These are phyloP conservation scores for Tethya wilhelma DNA, from an alignment of 37 sponge, comb jelly and placozoan genomes.

Conservation along the genomic window DNA sequence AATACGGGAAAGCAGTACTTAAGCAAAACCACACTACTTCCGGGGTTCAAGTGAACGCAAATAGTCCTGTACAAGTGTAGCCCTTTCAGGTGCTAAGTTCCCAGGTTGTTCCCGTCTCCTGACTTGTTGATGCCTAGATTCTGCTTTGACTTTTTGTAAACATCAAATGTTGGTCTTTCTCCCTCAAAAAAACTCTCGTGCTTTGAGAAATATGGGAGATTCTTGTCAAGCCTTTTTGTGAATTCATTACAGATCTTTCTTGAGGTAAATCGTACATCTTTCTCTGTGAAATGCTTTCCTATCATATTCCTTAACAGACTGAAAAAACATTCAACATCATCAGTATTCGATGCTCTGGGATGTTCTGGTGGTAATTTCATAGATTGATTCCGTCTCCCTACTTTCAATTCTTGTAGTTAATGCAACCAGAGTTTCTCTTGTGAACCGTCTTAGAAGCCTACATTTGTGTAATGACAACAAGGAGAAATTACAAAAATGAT, in stretches of 20 bases:
- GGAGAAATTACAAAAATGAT: too few relatives aligned
- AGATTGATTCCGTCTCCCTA: neutral
- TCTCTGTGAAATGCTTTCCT: neutral
- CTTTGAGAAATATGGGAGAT: neutral
- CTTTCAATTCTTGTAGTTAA: neutral
- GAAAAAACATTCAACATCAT: neutral
- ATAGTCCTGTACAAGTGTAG: slow-evolving; percentile 1
- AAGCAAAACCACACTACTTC: too few relatives aligned
- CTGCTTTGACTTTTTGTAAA: neutral
- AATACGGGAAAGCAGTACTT: too few relatives aligned
- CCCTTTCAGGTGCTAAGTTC: neutral
- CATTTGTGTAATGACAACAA: neutral
- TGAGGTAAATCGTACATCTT: neutral
- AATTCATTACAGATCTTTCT: slow-evolving; percentile 5
- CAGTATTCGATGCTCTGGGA: neutral
- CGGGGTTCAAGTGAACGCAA: too few relatives aligned
- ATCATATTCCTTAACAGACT: neutral
- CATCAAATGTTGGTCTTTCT: neutral
- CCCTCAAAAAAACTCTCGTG: neutral
- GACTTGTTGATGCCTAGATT: slow-evolving; percentile 6
- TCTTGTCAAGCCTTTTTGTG: neutral
- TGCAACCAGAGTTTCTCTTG: slow-evolving; percentile 9
- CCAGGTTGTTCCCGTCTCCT: slow-evolving; percentile 4
- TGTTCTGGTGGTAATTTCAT: neutral
- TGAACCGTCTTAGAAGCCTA: neutral